phyloP scores from a whole-genome alignment of 2,888 invertebrate species.

The Cheilosia scutellata region DNA sequence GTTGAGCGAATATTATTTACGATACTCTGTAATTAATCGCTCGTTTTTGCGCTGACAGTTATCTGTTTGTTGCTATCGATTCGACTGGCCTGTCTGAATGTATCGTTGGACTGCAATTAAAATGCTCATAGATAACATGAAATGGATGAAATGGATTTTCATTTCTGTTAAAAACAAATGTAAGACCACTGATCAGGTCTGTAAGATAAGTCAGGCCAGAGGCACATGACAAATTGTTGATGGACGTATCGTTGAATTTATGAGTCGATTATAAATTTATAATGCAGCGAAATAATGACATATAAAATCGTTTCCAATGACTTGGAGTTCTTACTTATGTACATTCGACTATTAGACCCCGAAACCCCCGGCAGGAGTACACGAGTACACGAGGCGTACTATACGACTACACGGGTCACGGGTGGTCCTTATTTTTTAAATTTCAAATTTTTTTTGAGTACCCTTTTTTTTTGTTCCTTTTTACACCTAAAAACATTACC shows the following conservation, averaged over 20 bases:
- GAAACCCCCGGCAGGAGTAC: too few relatives aligned
- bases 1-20: conserved; percentile 39
- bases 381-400: too few relatives aligned
- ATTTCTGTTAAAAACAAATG: not conserved
- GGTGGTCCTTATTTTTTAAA: too few relatives aligned
- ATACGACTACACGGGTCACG: too few relatives aligned
- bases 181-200: conserved; percentile 13
- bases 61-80: conserved; percentile 8
- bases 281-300: too few relatives aligned
- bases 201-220: conserved; percentile 3
- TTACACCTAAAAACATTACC: too few relatives aligned
- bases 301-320: too few relatives aligned
- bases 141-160: conserved; percentile 30
- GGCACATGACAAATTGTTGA: conserved; percentile 19
- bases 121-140: conserved; percentile 15
- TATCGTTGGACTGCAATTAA: conserved; percentile 11
- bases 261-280: too few relatives aligned
- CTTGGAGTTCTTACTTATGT: too few relatives aligned
- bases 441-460: too few relatives aligned
- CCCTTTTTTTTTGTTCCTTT: too few relatives aligned
- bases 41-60: not conserved
- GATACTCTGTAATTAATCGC: conserved; percentile 37
- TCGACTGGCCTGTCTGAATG: conserved; percentile 7
- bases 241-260: not conserved
- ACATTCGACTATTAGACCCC: too few relatives aligned